phyloP scores from a whole-genome alignment of 2,888 invertebrate species.

The Torymus auratus region DNA sequence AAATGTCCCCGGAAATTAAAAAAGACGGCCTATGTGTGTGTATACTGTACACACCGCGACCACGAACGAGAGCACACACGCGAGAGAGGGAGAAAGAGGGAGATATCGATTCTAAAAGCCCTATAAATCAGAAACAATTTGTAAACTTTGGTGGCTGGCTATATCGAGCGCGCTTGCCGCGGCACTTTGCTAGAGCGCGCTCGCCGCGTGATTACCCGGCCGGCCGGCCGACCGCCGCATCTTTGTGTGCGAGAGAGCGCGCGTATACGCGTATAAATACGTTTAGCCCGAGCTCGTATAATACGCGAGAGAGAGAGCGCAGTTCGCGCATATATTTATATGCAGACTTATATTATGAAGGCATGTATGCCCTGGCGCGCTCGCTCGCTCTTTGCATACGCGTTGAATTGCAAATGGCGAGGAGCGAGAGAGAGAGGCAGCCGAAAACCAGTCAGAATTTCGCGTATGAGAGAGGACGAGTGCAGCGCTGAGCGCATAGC shows the following conservation, averaged over 20 bases:
- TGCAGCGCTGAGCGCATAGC: constrained; percentile 17
- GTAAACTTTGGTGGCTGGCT: constrained; percentile 11
- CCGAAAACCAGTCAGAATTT: constrained; percentile 61
- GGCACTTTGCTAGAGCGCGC: background rate
- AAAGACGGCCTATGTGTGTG: too few species aligned
- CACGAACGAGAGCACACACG: too few species aligned
- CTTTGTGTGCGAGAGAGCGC: background rate
- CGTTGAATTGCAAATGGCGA: constrained; percentile 70
- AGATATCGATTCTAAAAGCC: constrained; percentile 30
- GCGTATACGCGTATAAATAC: constrained; percentile 48
- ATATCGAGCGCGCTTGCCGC: background rate
- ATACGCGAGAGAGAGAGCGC: constrained; percentile 33
- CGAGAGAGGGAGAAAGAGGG: background rate
- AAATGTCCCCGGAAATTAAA: too few species aligned
- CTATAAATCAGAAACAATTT: constrained; percentile 45
- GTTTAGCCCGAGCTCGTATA: constrained; percentile 41
- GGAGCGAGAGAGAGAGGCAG: constrained; percentile 14
- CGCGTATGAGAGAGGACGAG: constrained; percentile 44
- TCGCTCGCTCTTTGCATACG: constrained; percentile 57
- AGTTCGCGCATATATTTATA: constrained; percentile 51
- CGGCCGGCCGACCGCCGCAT: background rate
- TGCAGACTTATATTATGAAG: constrained; percentile 52
- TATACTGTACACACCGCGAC: too few species aligned
- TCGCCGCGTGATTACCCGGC: background rate
- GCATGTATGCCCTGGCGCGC: constrained; percentile 42